These are phyloP conservation scores for Conus ventricosus DNA, from an alignment of 1,140 invertebrate species.

Conservation along the genomic window DNA sequence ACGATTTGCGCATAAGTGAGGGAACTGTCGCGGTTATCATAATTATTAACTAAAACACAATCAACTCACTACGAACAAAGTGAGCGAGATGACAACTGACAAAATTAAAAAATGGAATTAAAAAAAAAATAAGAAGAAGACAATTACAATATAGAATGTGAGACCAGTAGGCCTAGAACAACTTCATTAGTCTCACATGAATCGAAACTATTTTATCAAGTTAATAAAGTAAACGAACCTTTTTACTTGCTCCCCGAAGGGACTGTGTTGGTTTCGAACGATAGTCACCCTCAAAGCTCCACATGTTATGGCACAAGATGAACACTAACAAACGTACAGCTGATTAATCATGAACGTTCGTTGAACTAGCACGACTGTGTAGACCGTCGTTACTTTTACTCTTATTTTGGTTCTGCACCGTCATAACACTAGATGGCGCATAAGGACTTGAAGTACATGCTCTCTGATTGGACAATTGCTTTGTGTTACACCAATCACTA, in stretches of 20 bases:
- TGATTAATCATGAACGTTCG: background rate
- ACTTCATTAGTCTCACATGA: too few relatives aligned
- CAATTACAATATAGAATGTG: too few relatives aligned
- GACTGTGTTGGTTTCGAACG: slow-evolving; percentile 91
- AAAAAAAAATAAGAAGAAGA: too few relatives aligned
- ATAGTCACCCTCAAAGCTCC: slow-evolving; percentile 95
- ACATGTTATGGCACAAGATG: slow-evolving; percentile 60
- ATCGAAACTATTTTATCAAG: too few relatives aligned
- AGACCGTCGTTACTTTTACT: background rate
- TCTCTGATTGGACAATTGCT: background rate
- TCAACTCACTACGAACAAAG: too few relatives aligned
- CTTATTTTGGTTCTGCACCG: background rate
- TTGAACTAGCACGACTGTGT: background rate
- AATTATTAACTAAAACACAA: too few relatives aligned
- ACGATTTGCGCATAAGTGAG: too few relatives aligned
- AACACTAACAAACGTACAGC: background rate
- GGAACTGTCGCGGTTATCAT: too few relatives aligned
- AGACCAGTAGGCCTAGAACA: too few relatives aligned
- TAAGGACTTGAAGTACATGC: background rate
- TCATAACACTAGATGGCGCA: slow-evolving; percentile 22
- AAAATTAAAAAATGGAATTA: too few relatives aligned
- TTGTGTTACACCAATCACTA: background rate
- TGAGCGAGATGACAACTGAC: too few relatives aligned
- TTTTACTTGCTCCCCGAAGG: slow-evolving; percentile 89
- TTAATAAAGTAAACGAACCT: slow-evolving; percentile 61